These are phyloP conservation scores for Gambusia holbrooki DNA, from an alignment of 2,113 vertebrate species.

Conservation along the genomic window DNA sequence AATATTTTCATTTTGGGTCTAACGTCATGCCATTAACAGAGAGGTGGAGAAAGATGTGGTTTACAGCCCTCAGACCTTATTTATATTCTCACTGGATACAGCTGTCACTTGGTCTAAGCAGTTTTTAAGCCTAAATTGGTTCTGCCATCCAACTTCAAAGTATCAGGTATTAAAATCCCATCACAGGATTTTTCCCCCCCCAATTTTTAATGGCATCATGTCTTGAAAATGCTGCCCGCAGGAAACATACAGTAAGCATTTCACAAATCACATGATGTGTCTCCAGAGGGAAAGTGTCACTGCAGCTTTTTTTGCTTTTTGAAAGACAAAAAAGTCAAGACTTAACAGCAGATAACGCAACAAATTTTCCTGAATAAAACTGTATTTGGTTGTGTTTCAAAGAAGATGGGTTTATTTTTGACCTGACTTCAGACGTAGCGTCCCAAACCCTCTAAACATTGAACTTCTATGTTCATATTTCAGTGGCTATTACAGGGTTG, in stretches of 20 bases:
- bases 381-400: neutral
- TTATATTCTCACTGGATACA: neutral
- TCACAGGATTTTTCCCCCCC: neutral
- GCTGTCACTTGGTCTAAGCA: neutral
- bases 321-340: neutral
- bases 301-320: constrained; percentile 8
- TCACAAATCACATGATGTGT: constrained; percentile 35
- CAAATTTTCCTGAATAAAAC: neutral
- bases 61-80: neutral
- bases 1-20: neutral
- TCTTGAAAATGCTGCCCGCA: constrained; percentile 30
- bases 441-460: neutral
- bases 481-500: neutral
- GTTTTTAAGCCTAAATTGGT: constrained; percentile 28
- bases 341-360: neutral
- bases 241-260: constrained; percentile 35
- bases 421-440: neutral
- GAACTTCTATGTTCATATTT: neutral
- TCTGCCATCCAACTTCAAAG: constrained; percentile 43
- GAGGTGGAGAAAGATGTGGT: neutral
- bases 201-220: constrained; percentile 18
- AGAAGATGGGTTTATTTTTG: neutral
- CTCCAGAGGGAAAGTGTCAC: constrained; percentile 24
- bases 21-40: neutral
- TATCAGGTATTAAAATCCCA: constrained; percentile 26